Conservation (phyloP, 2,113 vertebrate species). For the Bostrychus sinensis region DNA sequence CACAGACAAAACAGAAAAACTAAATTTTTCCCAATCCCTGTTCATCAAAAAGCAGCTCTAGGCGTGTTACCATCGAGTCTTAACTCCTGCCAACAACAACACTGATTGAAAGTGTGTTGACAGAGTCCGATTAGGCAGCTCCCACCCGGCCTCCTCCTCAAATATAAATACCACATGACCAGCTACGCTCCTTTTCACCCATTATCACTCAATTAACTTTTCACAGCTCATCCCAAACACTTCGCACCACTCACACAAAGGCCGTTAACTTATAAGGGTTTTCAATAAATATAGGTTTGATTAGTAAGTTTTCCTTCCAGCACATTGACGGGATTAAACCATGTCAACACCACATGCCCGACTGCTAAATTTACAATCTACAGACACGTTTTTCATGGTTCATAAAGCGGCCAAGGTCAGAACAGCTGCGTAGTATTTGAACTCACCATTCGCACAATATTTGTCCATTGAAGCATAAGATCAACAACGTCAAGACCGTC, state of each 20-base stretch:
- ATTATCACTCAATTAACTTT: conserved; percentile 7
- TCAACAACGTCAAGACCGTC: conserved; percentile 4
- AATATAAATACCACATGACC: conserved; percentile 35
- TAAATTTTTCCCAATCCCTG: not conserved
- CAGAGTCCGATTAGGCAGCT: conserved; percentile 32
- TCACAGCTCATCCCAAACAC: not conserved
- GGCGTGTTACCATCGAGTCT: conserved; percentile 29
- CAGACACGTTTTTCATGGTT: not conserved
- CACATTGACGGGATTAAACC: conserved; percentile 13
- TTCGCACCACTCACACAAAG: not conserved
- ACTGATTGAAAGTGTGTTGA: conserved; percentile 52
- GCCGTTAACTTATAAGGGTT: not conserved
- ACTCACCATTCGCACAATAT: conserved; percentile 10
- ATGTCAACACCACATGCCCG: conserved; percentile 13
- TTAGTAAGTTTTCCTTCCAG: too few species aligned
- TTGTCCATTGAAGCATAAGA: conserved; percentile 24
- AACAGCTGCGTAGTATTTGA: conserved; percentile 2
- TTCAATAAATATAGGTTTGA: too few species aligned
- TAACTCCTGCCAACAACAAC: conserved; percentile 44
- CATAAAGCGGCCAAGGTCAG: conserved; percentile 1
- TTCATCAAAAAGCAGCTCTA: conserved; percentile 27
- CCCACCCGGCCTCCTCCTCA: conserved; percentile 36
- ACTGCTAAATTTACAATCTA: conserved; percentile 13
- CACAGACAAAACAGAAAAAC: not conserved
- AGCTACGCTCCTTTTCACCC: conserved; percentile 19